Percentiles rank a stretch among this genome's conserved stretches.
Conservation (phyloP, 1,140 invertebrate species). For the Asobara japonica region DNA sequence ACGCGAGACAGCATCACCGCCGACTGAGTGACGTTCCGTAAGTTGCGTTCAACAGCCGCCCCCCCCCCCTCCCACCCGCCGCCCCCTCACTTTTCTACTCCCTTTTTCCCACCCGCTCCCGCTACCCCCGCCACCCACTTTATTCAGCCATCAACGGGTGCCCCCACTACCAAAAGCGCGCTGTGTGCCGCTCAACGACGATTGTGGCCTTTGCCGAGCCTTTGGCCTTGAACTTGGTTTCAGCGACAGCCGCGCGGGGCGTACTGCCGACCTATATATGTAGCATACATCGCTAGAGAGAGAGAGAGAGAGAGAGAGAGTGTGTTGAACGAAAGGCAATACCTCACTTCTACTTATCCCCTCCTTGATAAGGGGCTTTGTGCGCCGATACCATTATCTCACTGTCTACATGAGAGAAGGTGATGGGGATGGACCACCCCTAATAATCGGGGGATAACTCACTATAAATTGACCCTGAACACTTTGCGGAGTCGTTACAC, state of each 20-base stretch:
- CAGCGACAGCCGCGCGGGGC: conserved; percentile 65
- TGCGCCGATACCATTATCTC: neutral
- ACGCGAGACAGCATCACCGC: conserved; percentile 68
- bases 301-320: conserved; percentile 26
- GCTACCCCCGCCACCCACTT: conserved; percentile 53
- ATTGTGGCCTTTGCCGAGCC: conserved; percentile 67
- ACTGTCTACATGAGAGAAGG: too few relatives aligned
- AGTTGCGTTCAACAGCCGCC: conserved; percentile 66
- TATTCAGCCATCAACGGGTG: conserved; percentile 62
- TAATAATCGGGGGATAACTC: too few relatives aligned
- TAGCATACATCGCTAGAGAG: conserved; percentile 24
- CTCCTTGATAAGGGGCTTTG: neutral
- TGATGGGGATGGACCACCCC: too few relatives aligned
- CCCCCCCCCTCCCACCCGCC: conserved; percentile 31
- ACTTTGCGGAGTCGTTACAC: too few relatives aligned
- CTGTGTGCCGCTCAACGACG: conserved; percentile 39
- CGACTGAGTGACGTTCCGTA: conserved; percentile 71
- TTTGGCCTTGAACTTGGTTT: conserved; percentile 79
- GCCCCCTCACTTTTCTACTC: conserved; percentile 31
- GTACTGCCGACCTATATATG: conserved; percentile 63
- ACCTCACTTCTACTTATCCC: neutral
- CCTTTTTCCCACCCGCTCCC: conserved; percentile 44
- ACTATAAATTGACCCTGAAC: too few relatives aligned
- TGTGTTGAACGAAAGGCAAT: neutral
- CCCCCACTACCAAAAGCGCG: conserved; percentile 48